Percentiles rank a stretch among this genome's conserved stretches.
phyloP scores from a whole-genome alignment of 1,140 invertebrate genomes.

The Scaptomyza hsui region DNA sequence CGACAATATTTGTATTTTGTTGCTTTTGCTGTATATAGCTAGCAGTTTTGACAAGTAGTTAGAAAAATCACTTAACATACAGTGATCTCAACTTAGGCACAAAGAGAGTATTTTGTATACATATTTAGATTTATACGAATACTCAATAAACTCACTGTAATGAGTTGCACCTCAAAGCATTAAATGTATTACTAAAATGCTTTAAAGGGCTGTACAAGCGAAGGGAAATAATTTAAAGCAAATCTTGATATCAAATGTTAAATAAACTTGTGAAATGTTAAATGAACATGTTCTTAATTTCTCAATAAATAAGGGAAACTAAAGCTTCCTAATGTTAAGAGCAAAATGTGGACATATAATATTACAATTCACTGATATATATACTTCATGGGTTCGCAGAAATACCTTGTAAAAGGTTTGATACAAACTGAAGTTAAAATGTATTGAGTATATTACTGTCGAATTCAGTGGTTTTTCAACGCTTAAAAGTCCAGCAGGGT shows the following conservation, averaged over 20 bases:
- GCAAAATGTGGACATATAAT: no score
- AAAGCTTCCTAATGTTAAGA: no score
- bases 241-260: no score
- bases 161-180: conserved; percentile 8
- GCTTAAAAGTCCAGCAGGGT: conserved; percentile 7
- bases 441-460: no score
- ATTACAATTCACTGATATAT: no score
- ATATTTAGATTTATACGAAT: neutral
- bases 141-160: neutral
- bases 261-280: no score
- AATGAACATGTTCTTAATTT: no score
- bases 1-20: conserved; percentile 29
- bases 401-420: no score
- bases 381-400: no score
- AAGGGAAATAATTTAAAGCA: no score
- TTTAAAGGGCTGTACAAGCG: neutral
- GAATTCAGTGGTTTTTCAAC: neutral
- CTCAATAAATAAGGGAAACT: no score
- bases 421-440: no score
- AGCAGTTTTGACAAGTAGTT: conserved; percentile 27
- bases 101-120: conserved; percentile 1
- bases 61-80: conserved; percentile 30
- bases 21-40: conserved; percentile 2
- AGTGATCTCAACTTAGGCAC: conserved; percentile 3
- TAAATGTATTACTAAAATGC: neutral